phyloP scores from a whole-genome alignment of 2,888 invertebrate species.

The Lycia hirtaria region DNA sequence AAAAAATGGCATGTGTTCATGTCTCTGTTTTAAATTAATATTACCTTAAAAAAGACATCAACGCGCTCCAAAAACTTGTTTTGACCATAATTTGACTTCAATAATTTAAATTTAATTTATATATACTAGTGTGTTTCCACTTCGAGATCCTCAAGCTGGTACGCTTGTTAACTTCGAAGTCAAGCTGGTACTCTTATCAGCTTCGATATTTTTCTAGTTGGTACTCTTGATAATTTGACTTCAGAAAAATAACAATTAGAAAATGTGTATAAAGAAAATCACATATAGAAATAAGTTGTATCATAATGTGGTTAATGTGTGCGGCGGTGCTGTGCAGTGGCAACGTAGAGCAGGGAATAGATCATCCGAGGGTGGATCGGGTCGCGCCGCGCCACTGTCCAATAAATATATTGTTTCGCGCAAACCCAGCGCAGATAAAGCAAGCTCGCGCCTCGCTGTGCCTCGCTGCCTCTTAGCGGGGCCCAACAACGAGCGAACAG shows the following conservation, averaged over 20 bases:
- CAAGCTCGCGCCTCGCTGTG: constrained; percentile 82
- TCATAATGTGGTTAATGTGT: no score
- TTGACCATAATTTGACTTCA: background rate
- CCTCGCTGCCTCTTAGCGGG: constrained; percentile 64
- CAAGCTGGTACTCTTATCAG: no score
- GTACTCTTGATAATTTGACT: no score
- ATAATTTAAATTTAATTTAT: no score
- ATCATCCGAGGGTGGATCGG: constrained; percentile 75
- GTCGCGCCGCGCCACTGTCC: constrained; percentile 74
- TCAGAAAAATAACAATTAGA: no score
- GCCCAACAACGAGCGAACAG: constrained; percentile 50
- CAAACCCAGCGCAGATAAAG: constrained; percentile 84
- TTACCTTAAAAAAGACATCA: background rate
- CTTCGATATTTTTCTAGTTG: no score
- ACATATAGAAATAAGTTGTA: no score
- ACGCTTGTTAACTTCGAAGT: no score
- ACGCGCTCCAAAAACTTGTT: background rate
- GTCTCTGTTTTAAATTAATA: background rate
- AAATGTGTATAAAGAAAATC: no score
- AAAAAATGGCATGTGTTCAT: background rate
- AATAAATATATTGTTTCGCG: constrained; percentile 85
- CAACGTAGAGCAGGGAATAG: constrained; percentile 69
- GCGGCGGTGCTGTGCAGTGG: constrained; percentile 48
- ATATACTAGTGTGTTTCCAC: no score
- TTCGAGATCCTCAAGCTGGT: no score